These are phyloP conservation scores for Macrostomum lignano DNA, from an alignment of 1,140 invertebrate genomes.

Conservation along the genomic window DNA sequence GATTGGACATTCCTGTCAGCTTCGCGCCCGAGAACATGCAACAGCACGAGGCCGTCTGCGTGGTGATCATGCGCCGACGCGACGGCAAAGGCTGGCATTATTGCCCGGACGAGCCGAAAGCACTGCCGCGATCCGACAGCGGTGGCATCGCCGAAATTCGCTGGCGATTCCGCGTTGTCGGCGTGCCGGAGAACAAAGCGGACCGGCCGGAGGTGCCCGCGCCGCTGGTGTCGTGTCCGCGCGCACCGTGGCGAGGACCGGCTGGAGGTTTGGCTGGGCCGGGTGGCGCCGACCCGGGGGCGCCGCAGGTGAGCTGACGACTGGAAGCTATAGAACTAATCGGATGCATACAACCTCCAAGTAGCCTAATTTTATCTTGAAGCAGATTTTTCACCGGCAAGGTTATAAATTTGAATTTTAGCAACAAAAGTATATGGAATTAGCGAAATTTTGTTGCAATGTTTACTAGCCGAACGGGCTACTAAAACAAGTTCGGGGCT, in stretches of 20 bases:
- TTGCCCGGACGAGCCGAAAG: conserved; percentile 9
- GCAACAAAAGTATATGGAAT: no score
- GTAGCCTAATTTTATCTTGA: no score
- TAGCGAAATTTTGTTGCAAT: no score
- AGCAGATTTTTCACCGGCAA: no score
- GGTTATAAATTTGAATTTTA: no score
- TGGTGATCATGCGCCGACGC: conserved; percentile 14
- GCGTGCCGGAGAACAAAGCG: conserved; percentile 17
- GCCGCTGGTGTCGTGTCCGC: conserved; percentile 13
- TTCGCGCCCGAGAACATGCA: conserved; percentile 21
- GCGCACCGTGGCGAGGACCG: conserved; percentile 13
- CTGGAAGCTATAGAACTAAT: no score
- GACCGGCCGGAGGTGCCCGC: conserved; percentile 11
- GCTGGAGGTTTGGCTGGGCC: conserved; percentile 17
- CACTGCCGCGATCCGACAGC: not conserved
- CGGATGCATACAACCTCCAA: no score
- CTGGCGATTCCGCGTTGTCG: conserved; percentile 20
- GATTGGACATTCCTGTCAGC: conserved; percentile 23
- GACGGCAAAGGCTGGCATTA: conserved; percentile 11
- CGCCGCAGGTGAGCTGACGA: no score
- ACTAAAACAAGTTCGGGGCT: no score
- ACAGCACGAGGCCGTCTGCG: conserved; percentile 16
- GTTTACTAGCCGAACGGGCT: no score
- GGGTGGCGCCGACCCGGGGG: conserved; percentile 13
- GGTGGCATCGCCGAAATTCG: conserved; percentile 13